Evolutionary conservation across 2,113 vertebrate species (phyloP).

Genomic region (Terrapene triunguis): DNA sequence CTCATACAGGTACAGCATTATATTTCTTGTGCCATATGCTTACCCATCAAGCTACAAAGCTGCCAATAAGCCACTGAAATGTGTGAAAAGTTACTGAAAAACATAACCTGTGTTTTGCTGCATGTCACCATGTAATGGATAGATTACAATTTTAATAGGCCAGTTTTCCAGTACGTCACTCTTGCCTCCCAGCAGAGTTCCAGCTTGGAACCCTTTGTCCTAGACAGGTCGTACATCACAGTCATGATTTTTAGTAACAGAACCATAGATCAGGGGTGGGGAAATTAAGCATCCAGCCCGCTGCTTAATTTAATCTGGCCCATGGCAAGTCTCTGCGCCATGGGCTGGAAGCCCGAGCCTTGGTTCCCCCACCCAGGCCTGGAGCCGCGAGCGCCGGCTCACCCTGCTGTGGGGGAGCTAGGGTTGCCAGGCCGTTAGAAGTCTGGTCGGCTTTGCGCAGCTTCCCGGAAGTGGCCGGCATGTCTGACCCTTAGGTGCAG

Average conservation of each 20-base stretch:
- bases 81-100: not conserved
- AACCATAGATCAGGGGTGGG: not conserved
- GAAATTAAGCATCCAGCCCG: no score
- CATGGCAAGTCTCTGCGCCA: no score
- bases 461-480: no score
- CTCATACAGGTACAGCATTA: not conserved
- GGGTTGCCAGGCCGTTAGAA: no score
- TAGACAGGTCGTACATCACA: not conserved
- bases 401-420: no score
- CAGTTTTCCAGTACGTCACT: not conserved
- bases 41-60: not conserved
- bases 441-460: no score
- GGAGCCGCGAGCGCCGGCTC: no score
- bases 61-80: not conserved
- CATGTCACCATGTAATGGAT: not conserved
- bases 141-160: not conserved
- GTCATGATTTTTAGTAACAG: not conserved
- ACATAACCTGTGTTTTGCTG: not conserved
- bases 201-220: not conserved
- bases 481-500: no score
- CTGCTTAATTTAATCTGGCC: no score
- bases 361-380: no score
- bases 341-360: no score
- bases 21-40: not conserved
- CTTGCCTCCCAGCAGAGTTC: not conserved